Base-by-base conservation (phyloP, 2,113 vertebrate genomes). In the Erythrocercus mccallii region DNA sequence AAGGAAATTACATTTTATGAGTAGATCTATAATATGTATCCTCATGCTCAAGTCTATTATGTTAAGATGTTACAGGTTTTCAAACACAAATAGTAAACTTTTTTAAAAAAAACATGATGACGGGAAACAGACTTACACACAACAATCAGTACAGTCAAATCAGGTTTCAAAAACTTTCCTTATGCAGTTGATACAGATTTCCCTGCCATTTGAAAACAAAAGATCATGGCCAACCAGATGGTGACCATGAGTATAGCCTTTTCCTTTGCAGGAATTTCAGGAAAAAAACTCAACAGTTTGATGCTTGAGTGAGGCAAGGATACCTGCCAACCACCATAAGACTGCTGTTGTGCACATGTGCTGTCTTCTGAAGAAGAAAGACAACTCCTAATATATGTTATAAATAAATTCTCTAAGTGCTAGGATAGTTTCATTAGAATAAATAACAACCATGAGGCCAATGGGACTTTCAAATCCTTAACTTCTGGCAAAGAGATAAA, bases 311-410 rank as follows among this genome's bases (percentile, higher is more conserved):
- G 68, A 86, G 37, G 37, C 58, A 83, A 92, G 65, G 53, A 95
- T 94, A 97, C 91, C 93, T 97, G 93, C 94, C 94, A 96, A 71
- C 84, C 40, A n/a, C 66, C 37, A n/a, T 23, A 68, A 61, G 81
- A 65, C 86, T 91, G 86, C 91, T 97, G 95, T 77, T 87, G 70
- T 77, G 82, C 94, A 96, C 54, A 88, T 95, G 92, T 92, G 37
- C 48, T 4, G 65, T 77, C 58, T 92, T 93, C 82, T 90, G 58
- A 94, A 92, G 88, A 84, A 90, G 90, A 93, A 70, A 68, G 86
- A 87, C 65, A 88, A 35, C 53, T 76, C 65, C 53, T 95, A 95
- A 94, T 95, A 85, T 19, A 76, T 87, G 81, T 79, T 95, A 85
- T 84, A 93, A 96, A 96, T 95, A 91, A 91, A 91, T 85, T 91